Evolutionary conservation across 2,113 vertebrate species (phyloP), one percentile per base, ranked within the genome.

Genomic region (Syngnathoides biaculeatus): DNA sequence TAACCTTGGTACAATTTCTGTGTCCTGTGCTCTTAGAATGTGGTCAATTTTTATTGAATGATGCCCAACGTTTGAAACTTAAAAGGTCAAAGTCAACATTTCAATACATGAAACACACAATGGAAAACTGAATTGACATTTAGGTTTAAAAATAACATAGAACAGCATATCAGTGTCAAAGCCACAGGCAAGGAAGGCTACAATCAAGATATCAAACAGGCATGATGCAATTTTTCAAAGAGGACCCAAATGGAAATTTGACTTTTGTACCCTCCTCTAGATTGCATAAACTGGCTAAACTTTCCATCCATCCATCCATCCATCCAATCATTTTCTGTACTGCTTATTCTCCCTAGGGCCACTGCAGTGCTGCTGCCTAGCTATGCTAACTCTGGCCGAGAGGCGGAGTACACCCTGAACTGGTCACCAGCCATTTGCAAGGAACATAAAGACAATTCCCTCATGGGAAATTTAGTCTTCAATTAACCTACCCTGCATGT

Each of bases 131-230:
- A 76, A 90, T 84, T 88, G 89, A 89, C 83, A 86, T 88, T 86
- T 82, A 75, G 78, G 86, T 88, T 90, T 89, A 88, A 91, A 92
- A 92, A 91, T 89, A 92, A 89, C 89, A 74, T 68, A 64, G 67
- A 76, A 77, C 40, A 4, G 72, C 78, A 79, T 74, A 83, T 89
- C 81, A 82, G 80, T 88, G 83, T 72, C 72, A 84, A 82, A 84
- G 72, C 79, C 86, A 79, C 48, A 68, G 80, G 84, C 81, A 77
- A 78, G 69, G 69, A 78, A 78, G 69, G 69, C 83, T 77, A 77
- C 73, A 71, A 84, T 77, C 72, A 75, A 82, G 75, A 84, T 82
- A 85, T 89, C 83, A 89, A 86, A 83, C 69, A 81, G 53, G 26
- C 64, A 84, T 90, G 89, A 89, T 82, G 84, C 86, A 89, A 88